Evolutionary conservation across 2,113 vertebrate species (phyloP).

Genomic region (Podilymbus podiceps): DNA sequence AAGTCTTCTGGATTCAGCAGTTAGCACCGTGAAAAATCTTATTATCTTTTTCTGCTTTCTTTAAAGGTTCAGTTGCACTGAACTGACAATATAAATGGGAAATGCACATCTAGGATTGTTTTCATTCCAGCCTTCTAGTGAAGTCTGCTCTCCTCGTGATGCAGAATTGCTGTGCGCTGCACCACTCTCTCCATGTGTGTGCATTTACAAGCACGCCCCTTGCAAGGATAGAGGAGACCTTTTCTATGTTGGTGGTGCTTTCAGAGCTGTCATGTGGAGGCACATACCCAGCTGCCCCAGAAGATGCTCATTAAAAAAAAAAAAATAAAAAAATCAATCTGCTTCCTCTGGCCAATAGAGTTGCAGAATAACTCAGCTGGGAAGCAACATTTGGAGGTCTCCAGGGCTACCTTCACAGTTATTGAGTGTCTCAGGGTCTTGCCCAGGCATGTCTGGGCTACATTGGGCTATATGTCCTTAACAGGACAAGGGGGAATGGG

Average conservation of each 20-base stretch:
- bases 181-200: fast-evolving
- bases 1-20: not conserved
- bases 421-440: not conserved
- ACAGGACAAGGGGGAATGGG: too few relatives aligned
- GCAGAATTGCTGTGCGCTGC: not conserved
- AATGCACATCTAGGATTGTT: not conserved
- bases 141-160: fast-evolving
- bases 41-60: not conserved
- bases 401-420: not conserved
- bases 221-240: not conserved
- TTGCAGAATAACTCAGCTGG: not conserved
- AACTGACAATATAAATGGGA: not conserved
- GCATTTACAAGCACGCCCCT: not conserved
- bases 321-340: too few relatives aligned
- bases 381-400: not conserved
- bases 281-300: not conserved
- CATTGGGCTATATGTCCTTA: too few relatives aligned
- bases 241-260: not conserved
- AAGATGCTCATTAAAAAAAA: not conserved
- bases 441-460: not conserved
- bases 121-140: not conserved
- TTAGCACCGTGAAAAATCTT: not conserved
- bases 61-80: not conserved
- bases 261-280: not conserved
- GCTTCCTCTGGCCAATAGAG: not conserved